Percentiles rank a stretch among this genome's conserved stretches.
Conservation (phyloP, 2,888 invertebrate genomes). For the Electrophaes corylata region DNA sequence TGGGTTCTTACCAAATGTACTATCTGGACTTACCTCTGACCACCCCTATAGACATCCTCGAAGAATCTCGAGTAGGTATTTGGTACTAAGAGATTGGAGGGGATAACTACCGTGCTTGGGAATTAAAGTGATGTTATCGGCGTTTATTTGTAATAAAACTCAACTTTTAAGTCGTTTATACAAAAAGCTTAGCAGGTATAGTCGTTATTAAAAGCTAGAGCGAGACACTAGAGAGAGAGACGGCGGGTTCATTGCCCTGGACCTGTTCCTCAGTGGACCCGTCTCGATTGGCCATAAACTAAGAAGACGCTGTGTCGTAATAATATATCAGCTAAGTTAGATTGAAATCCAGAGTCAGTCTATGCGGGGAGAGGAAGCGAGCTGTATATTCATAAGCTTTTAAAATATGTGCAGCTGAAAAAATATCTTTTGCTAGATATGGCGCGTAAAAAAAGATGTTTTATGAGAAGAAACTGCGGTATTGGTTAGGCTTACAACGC, state of each 20-base stretch:
- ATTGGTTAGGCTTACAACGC: no score
- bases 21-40: no score
- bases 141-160: background rate
- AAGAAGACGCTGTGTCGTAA: conserved; percentile 64
- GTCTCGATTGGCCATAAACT: conserved; percentile 66
- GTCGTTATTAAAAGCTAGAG: conserved; percentile 52
- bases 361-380: conserved; percentile 12
- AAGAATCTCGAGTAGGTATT: no score
- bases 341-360: conserved; percentile 37
- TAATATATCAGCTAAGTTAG: conserved; percentile 47
- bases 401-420: background rate
- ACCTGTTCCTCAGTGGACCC: conserved; percentile 61
- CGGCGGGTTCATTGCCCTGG: conserved; percentile 57
- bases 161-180: background rate
- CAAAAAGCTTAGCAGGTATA: conserved; percentile 26
- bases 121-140: no score
- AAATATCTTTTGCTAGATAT: no score
- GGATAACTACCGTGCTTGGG: no score
- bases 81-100: no score
- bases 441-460: no score
- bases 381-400: background rate
- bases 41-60: no score
- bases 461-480: no score
- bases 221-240: conserved; percentile 50
- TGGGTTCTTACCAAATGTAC: no score